phyloP scores from a whole-genome alignment of 2,113 vertebrate genomes.

The rat (Rattus norvegicus) region GRCr8 NC_086020.1:171186001-171186500 shows the following conservation, averaged over 20 bases:
- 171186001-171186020: not conserved
- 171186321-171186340: not conserved
- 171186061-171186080: too few relatives aligned
- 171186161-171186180: not conserved
- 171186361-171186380: not conserved
- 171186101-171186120: not conserved
- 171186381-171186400: not conserved
- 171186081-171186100: not conserved
- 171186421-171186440: not conserved
- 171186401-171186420: not conserved
- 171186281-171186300: not conserved
- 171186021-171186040: not conserved
- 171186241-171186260: not conserved
- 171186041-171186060: too few relatives aligned
- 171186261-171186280: not conserved
- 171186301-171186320: not conserved
- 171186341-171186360: not conserved
- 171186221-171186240: not conserved
- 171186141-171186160: not conserved
- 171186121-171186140: not conserved
- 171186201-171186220: not conserved
- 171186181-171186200: not conserved
- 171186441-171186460: not conserved
- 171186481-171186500: not conserved
- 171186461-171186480: not conserved